A percentile compares a stretch with the other conserved stretches of the same genome.
These are phyloP conservation scores for Stenodema calcarata DNA, from an alignment of 2,888 invertebrate species.

Conservation along the genomic window DNA sequence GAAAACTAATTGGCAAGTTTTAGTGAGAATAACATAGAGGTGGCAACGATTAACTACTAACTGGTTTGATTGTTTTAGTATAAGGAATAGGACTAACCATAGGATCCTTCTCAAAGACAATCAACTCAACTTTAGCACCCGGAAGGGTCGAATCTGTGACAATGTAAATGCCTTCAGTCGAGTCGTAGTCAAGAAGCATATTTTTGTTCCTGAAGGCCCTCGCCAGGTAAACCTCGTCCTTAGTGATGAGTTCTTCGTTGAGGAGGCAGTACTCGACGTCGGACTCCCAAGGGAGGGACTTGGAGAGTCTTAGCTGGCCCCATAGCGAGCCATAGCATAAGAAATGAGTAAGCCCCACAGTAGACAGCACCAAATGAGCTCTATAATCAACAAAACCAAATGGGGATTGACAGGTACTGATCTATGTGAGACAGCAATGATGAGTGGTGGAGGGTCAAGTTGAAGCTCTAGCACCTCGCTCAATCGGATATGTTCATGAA, in stretches of 20 bases:
- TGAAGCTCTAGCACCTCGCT: no score
- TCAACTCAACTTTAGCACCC: slow-evolving; percentile 62
- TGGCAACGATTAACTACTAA: background rate
- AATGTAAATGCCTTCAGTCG: slow-evolving; percentile 64
- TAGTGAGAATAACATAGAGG: background rate
- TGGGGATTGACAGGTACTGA: no score
- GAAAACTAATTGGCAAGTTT: no score
- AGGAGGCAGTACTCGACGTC: slow-evolving; percentile 65
- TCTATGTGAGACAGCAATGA: no score
- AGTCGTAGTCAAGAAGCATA: slow-evolving; percentile 63
- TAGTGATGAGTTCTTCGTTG: slow-evolving; percentile 62
- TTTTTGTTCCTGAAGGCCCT: slow-evolving; percentile 64
- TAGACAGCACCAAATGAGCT: slow-evolving; percentile 62
- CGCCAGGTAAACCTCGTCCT: slow-evolving; percentile 63
- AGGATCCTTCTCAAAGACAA: slow-evolving; percentile 65
- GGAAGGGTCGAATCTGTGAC: slow-evolving; percentile 59
- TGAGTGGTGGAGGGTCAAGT: no score
- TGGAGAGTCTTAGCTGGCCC: slow-evolving; percentile 66
- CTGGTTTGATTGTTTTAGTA: no score
- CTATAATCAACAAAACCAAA: slow-evolving; percentile 56
- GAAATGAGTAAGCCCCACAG: slow-evolving; percentile 65
- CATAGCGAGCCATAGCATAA: slow-evolving; percentile 67
- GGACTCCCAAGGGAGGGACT: slow-evolving; percentile 66
- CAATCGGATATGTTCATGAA: no score
- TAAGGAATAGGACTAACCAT: slow-evolving; percentile 59